Evolutionary conservation across 1,140 invertebrate genomes (phyloP).

Genomic region (Achatina immaculata): DNA sequence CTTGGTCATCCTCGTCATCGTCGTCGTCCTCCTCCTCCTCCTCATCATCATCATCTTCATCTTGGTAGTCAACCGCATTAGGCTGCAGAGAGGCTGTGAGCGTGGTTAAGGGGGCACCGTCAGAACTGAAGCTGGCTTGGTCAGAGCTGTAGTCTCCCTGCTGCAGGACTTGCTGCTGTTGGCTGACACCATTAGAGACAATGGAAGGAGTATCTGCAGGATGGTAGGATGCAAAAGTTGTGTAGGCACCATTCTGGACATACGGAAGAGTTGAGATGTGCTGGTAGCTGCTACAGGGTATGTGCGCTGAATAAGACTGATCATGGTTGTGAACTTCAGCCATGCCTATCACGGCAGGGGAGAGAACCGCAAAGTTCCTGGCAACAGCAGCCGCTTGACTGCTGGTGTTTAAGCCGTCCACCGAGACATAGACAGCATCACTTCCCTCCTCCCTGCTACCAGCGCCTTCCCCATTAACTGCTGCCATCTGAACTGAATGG

Average conservation of each 20-base stretch:
- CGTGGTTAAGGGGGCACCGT: background rate
- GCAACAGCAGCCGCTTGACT: background rate
- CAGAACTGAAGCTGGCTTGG: background rate
- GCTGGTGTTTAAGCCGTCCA: background rate
- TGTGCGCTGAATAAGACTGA: background rate
- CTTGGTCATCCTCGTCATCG: background rate
- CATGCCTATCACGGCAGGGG: background rate
- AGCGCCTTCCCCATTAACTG: background rate
- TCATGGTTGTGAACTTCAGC: background rate
- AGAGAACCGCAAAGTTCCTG: background rate
- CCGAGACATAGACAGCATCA: slow-evolving; percentile 5
- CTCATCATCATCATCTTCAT: background rate
- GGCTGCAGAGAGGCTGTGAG: background rate
- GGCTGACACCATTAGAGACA: background rate
- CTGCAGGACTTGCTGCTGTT: background rate
- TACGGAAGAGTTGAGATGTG: slow-evolving; percentile 28
- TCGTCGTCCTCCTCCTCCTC: background rate
- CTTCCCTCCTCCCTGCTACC: background rate
- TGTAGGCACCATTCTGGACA: slow-evolving; percentile 22
- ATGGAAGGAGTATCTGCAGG: background rate
- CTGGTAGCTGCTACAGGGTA: background rate
- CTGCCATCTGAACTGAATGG: background rate
- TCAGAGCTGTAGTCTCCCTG: background rate
- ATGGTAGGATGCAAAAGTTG: background rate
- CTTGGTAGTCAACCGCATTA: background rate